Percentiles rank a stretch among this genome's conserved stretches.
Evolutionary conservation across 2,888 invertebrate genomes (phyloP).

Genomic region (Epiblema foenella): DNA sequence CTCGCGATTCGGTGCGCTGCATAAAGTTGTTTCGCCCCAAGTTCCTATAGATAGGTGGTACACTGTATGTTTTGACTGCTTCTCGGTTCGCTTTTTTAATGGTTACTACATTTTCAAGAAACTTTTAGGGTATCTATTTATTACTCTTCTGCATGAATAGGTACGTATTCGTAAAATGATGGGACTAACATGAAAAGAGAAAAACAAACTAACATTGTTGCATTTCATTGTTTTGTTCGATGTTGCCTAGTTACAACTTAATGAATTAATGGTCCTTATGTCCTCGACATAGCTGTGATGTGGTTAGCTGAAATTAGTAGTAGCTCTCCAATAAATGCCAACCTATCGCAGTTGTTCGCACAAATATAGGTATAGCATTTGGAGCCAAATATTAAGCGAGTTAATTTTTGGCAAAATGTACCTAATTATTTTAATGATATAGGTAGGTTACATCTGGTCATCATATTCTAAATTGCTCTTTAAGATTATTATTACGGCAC

Average conservation of each 20-base stretch:
- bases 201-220: background rate
- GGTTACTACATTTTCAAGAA: too few species aligned
- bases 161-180: background rate
- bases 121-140: too few species aligned
- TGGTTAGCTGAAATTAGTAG: background rate
- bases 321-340: background rate
- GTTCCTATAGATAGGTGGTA: too few species aligned
- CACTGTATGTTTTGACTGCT: background rate
- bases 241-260: slow-evolving; percentile 12
- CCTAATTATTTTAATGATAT: slow-evolving; percentile 18
- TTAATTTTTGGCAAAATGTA: slow-evolving; percentile 8
- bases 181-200: background rate
- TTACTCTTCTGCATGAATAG: background rate
- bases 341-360: slow-evolving; percentile 2
- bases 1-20: background rate
- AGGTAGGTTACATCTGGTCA: too few species aligned
- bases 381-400: background rate
- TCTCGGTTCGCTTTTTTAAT: background rate
- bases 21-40: background rate
- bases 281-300: background rate
- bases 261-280: background rate
- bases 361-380: background rate
- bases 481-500: background rate
- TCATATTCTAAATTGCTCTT: background rate
- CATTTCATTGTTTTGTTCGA: background rate